phyloP scores from a whole-genome alignment of 2,888 invertebrate genomes.

The Xiphydria camelus region DNA sequence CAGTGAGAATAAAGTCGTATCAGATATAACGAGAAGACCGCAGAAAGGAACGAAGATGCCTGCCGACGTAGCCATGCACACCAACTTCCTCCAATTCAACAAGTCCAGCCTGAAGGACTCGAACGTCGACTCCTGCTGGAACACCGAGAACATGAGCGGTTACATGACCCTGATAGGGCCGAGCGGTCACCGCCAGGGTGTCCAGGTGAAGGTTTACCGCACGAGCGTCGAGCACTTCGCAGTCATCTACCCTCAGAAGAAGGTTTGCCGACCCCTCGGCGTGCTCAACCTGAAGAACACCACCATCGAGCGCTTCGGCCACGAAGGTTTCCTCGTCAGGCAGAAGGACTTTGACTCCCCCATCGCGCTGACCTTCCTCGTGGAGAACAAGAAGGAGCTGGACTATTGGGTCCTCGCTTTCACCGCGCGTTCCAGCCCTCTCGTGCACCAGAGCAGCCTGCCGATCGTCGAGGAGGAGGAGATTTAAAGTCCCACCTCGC shows the following conservation, averaged over 20 bases:
- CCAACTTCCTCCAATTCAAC: conserved; percentile 47
- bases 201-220: conserved; percentile 67
- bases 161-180: conserved; percentile 65
- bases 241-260: conserved; percentile 68
- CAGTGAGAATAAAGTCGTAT: not conserved
- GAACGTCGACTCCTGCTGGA: conserved; percentile 57
- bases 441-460: conserved; percentile 62
- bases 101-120: conserved; percentile 42
- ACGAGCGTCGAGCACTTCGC: conserved; percentile 70
- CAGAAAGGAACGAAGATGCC: conserved; percentile 45
- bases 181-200: conserved; percentile 64
- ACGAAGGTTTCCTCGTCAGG: conserved; percentile 63
- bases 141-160: conserved; percentile 68
- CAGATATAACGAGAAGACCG: conserved; percentile 2
- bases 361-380: conserved; percentile 63
- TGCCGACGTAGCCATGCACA: conserved; percentile 55
- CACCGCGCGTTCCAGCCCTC: conserved; percentile 59
- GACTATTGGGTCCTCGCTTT: conserved; percentile 67
- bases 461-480: conserved; percentile 68
- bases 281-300: conserved; percentile 68
- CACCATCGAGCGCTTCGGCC: conserved; percentile 61
- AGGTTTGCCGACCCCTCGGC: conserved; percentile 65
- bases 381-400: conserved; percentile 63
- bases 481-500: conserved; percentile 49
- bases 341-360: conserved; percentile 69